Base-by-base conservation (phyloP, 1,140 invertebrate genomes). In the Bicyclus anynana region DNA sequence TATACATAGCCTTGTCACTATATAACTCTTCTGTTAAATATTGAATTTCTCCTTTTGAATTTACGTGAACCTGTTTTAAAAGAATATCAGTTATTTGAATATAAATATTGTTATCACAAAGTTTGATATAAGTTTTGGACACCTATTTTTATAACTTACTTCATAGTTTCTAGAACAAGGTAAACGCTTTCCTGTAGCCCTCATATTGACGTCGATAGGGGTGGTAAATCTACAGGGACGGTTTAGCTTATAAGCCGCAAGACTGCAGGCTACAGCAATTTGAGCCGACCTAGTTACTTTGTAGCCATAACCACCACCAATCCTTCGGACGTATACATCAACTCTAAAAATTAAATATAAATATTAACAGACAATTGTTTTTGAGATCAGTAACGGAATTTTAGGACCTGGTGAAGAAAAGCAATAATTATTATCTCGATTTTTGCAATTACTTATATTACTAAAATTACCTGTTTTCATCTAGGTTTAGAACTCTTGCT, bases 41-140 rank as follows among this genome's bases (percentile, higher is more conserved):
- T 33, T 93, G 91, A 20, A 95, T 92, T 53, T 89, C 88, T 9
- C 94, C 94, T 2, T 80, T 72, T 2, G 90, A 77, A 69, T 94
- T 89, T 1, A 93, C 90, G 0, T 89, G 92, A 6, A 92, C 85
- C 84, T 87, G 10, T 20, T 29, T 13, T 13, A 40, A 51, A 35
- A 29, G n/a, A 27, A 46, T 29, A 29, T 2, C 10, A 7, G 10
- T 7, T 6, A 29, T 29, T 5, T 6, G 2, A 29, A 4, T 29
- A 29, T 7, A 10, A 29, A 5, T 2, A 2, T n/a, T n/a, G n/a
- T n/a, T n/a, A n/a, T n/a, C n/a, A n/a, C n/a, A n/a, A n/a, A n/a
- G n/a, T n/a, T n/a, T n/a, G n/a, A 7, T 10, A 7, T 2, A 29
- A 2, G 27, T 29, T 29, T 23, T 7, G 2, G 2, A 29, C 9